phyloP scores from a whole-genome alignment of 2,888 invertebrate genomes.

The Harpalus rufipes region DNA sequence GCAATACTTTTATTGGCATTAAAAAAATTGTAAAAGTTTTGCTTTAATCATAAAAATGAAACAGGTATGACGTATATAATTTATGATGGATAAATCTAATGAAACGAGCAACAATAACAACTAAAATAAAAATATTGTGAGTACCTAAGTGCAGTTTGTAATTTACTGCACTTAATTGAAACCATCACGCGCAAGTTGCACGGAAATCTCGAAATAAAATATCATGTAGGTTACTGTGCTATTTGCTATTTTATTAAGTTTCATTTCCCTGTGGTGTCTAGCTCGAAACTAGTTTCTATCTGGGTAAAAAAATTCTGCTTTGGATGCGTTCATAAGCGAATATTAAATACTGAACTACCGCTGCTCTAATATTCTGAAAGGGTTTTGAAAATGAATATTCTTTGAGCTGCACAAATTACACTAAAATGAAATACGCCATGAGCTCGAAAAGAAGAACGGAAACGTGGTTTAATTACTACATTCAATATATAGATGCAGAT shows the following conservation, averaged over 20 bases:
- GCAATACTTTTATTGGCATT: too few relatives aligned
- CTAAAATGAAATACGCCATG: background rate
- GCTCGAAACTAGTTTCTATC: slow-evolving; percentile 9
- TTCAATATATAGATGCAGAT: too few relatives aligned
- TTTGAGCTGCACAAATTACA: background rate
- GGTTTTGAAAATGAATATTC: background rate
- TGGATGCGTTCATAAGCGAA: background rate
- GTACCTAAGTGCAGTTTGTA: background rate
- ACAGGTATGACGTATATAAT: too few relatives aligned
- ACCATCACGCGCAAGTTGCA: background rate
- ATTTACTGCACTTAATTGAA: background rate
- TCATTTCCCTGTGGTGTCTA: background rate
- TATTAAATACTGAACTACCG: slow-evolving; percentile 16
- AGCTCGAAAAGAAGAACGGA: background rate
- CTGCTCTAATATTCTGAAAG: background rate
- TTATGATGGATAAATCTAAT: too few relatives aligned
- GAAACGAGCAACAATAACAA: too few relatives aligned
- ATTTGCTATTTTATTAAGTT: background rate
- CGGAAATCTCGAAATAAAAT: background rate
- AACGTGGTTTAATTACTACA: too few relatives aligned
- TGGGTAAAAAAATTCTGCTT: background rate
- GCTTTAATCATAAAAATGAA: too few relatives aligned
- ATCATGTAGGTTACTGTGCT: slow-evolving; percentile 1
- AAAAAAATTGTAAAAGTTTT: too few relatives aligned
- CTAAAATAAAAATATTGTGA: background rate